phyloP scores from a whole-genome alignment of 2,888 invertebrate species.

The Ypsolopha sequella region DNA sequence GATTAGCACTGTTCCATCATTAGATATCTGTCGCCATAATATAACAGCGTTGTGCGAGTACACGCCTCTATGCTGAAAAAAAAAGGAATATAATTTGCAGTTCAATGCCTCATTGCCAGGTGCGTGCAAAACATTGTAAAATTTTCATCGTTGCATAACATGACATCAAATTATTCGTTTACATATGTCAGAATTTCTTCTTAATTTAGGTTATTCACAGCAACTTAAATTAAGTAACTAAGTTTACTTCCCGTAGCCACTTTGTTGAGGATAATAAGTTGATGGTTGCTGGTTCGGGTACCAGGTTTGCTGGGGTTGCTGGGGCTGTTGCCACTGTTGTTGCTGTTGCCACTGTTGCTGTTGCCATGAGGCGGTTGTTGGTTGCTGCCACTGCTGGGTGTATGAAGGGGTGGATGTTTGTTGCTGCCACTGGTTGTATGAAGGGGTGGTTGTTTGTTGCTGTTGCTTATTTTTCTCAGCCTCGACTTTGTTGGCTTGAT shows the following conservation, averaged over 20 bases:
- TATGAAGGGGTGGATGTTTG: conserved; percentile 13
- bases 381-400: conserved; percentile 11
- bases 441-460: conserved; percentile 11
- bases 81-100: too few species aligned
- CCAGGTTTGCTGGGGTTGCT: conserved; percentile 7
- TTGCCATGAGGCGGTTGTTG: conserved; percentile 9
- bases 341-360: conserved; percentile 15
- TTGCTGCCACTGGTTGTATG: conserved; percentile 12
- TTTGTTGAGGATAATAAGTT: background rate
- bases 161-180: too few species aligned
- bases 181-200: too few species aligned
- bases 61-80: too few species aligned
- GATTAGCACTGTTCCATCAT: too few species aligned
- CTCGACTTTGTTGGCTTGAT: conserved; percentile 36
- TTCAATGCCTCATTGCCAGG: too few species aligned
- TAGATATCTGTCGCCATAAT: too few species aligned
- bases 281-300: background rate
- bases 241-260: background rate
- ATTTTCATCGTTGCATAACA: too few species aligned
- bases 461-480: conserved; percentile 34
- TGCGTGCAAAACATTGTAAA: too few species aligned
- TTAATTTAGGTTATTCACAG: conserved; percentile 3
- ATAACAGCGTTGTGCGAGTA: too few species aligned
- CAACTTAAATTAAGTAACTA: background rate
- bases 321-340: conserved; percentile 12